Conservation (phyloP, 2,888 invertebrate genomes). For the Netelia virgata region DNA sequence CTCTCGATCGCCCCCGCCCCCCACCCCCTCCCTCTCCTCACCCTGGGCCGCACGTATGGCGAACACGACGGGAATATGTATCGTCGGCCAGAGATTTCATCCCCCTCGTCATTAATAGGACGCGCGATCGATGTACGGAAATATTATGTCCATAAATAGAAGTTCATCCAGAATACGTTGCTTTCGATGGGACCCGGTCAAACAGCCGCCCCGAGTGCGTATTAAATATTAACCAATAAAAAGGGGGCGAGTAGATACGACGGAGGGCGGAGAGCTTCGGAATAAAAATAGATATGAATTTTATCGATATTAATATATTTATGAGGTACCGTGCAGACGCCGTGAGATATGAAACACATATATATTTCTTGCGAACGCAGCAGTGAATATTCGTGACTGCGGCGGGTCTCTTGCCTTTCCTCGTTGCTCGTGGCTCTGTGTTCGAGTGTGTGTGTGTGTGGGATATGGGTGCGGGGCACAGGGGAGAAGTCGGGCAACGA, state of each 20-base stretch:
- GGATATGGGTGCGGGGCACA: neutral
- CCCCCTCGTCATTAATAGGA: constrained; percentile 1
- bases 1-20: constrained; percentile 55
- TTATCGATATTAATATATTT: constrained; percentile 44
- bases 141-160: constrained; percentile 54
- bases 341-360: neutral
- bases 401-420: constrained; percentile 18
- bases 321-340: neutral
- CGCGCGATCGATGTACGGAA: constrained; percentile 42
- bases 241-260: constrained; percentile 9
- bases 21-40: constrained; percentile 18
- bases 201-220: neutral
- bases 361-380: constrained; percentile 39
- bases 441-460: neutral
- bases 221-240: constrained; percentile 40
- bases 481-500: constrained; percentile 10
- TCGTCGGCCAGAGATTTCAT: constrained; percentile 2
- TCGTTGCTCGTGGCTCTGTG: neutral
- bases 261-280: neutral
- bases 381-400: constrained; percentile 45
- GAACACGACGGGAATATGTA: neutral
- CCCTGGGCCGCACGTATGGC: neutral
- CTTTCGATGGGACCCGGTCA: neutral
- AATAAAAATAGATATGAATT: constrained; percentile 22
- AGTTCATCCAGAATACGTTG: constrained; percentile 16